Percentiles rank a stretch among this genome's conserved stretches.
These are phyloP conservation scores for Corella eumyota DNA, from an alignment of 23 tunicate species.

Conservation along the genomic window DNA sequence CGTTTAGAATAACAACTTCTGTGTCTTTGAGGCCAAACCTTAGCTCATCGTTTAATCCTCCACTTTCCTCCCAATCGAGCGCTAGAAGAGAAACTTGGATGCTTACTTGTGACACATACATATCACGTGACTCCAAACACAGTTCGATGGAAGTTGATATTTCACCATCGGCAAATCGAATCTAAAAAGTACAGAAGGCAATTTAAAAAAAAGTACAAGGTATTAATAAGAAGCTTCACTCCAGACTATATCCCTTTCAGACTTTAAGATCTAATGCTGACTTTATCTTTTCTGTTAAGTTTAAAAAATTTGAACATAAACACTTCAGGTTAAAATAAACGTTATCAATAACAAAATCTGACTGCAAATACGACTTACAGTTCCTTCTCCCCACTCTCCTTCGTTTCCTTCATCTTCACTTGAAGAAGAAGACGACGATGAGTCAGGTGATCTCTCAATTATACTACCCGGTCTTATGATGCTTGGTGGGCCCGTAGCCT, in stretches of 20 bases:
- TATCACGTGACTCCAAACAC: conserved; percentile 14
- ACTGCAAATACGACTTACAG: neutral
- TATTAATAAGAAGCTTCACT: neutral
- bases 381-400: conserved; percentile 18
- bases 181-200: conserved; percentile 6
- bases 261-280: no score
- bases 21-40: conserved; percentile 53
- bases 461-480: neutral
- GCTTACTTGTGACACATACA: conserved; percentile 29
- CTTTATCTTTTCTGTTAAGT: no score
- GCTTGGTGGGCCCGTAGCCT: conserved; percentile 7
- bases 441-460: neutral
- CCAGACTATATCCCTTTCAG: neutral
- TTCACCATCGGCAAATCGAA: conserved; percentile 58
- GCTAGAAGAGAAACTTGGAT: conserved; percentile 18
- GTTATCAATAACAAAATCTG: no score
- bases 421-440: conserved; percentile 10
- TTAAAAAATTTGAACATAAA: no score
- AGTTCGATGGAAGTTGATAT: conserved; percentile 41
- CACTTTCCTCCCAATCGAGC: conserved; percentile 20
- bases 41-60: conserved; percentile 15
- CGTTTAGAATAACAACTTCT: conserved; percentile 79
- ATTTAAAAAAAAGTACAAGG: neutral
- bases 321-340: no score
- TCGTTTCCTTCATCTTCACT: conserved; percentile 3